A percentile compares a stretch with the other conserved stretches of the same genome.
These are phyloP conservation scores for Plotosus lineatus DNA, from an alignment of 2,113 vertebrate genomes.

Conservation along the genomic window DNA sequence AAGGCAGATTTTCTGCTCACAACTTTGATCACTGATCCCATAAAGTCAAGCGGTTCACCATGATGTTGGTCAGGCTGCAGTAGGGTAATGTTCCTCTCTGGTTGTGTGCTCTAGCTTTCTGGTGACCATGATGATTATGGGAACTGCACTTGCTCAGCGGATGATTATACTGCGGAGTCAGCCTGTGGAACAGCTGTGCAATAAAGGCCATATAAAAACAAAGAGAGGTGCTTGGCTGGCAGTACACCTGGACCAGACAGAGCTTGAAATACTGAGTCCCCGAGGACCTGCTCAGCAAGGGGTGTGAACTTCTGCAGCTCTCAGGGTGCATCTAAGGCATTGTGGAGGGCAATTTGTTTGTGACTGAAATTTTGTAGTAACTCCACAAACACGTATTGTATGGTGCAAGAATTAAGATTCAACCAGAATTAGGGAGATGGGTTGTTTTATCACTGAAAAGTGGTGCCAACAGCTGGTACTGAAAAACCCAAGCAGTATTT, in stretches of 20 bases:
- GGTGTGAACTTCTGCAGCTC: conserved; percentile 12
- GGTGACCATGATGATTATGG: conserved; percentile 65
- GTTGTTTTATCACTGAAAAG: background rate
- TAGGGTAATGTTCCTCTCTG: conserved; percentile 34
- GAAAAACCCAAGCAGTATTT: conserved; percentile 3
- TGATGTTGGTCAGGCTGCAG: conserved; percentile 32
- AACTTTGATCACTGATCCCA: conserved; percentile 29
- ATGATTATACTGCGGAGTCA: conserved; percentile 64
- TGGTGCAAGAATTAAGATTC: background rate
- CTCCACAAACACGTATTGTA: background rate
- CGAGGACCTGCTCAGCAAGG: conserved; percentile 55
- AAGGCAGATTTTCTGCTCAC: background rate
- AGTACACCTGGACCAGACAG: conserved; percentile 70
- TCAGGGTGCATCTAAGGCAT: conserved; percentile 9
- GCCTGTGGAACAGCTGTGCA: conserved; percentile 72
- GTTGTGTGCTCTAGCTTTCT: conserved; percentile 53
- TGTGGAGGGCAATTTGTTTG: conserved; percentile 11
- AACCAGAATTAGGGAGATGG: background rate
- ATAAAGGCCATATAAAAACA: conserved; percentile 72
- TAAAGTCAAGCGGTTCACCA: conserved; percentile 1
- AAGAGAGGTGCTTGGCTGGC: conserved; percentile 63
- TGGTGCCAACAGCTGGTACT: conserved; percentile 26
- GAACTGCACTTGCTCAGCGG: conserved; percentile 52
- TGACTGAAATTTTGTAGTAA: conserved; percentile 15
- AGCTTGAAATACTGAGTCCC: conserved; percentile 66